phyloP scores from a whole-genome alignment of 2,888 invertebrate species.

The Boloria selene region DNA sequence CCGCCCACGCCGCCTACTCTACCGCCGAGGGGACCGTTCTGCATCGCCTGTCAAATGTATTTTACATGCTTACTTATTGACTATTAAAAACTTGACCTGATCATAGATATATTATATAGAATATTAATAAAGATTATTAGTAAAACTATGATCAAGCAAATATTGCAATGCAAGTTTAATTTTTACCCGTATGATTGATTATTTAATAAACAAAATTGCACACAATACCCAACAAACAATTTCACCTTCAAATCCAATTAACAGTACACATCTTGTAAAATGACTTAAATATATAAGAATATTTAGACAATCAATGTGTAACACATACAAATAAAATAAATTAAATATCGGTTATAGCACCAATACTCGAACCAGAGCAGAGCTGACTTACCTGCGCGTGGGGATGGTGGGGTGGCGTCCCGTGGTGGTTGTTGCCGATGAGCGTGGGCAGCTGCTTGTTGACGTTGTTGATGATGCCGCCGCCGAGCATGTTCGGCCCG shows the following conservation, averaged over 20 bases:
- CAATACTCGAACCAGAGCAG: background rate
- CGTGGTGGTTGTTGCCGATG: slow-evolving; percentile 83
- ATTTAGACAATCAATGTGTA: too few relatives aligned
- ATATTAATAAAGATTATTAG: too few relatives aligned
- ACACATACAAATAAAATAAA: background rate
- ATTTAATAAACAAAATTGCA: too few relatives aligned
- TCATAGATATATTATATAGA: too few relatives aligned
- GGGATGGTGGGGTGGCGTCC: slow-evolving; percentile 66
- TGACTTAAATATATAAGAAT: too few relatives aligned
- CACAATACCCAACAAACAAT: too few relatives aligned
- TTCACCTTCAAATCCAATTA: too few relatives aligned
- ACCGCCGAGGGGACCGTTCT: slow-evolving; percentile 89
- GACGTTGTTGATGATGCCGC: slow-evolving; percentile 89
- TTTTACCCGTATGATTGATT: too few relatives aligned
- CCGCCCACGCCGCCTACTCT: slow-evolving; percentile 67
- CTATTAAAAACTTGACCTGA: background rate
- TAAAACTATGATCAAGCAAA: too few relatives aligned
- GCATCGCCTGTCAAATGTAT: slow-evolving; percentile 80
- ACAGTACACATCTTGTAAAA: too few relatives aligned
- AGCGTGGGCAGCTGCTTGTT: slow-evolving; percentile 88
- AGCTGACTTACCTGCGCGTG: slow-evolving; percentile 71
- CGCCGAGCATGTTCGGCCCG: slow-evolving; percentile 88
- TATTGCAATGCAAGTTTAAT: too few relatives aligned
- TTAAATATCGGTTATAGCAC: background rate
- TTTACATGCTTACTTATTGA: slow-evolving; percentile 3